Percentiles rank a stretch among this genome's conserved stretches.
phyloP scores from a whole-genome alignment of 2,888 invertebrate genomes.

The Ochropacha duplaris region DNA sequence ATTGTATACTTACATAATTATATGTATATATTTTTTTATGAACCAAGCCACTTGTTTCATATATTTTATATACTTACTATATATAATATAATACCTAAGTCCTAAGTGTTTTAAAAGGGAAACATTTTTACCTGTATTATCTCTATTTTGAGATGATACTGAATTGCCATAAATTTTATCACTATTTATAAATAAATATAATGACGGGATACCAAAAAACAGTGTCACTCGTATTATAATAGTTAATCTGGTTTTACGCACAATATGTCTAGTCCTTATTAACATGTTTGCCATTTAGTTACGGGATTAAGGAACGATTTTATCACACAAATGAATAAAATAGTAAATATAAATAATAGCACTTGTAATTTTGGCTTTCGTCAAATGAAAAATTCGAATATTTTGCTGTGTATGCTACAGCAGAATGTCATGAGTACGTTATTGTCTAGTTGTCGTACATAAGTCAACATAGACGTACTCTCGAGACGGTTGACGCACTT shows the following conservation, averaged over 20 bases:
- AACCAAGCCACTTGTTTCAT: too few species aligned
- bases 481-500: conserved; percentile 28
- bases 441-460: conserved; percentile 25
- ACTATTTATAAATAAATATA: conserved; percentile 41
- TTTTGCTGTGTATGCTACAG: conserved; percentile 58
- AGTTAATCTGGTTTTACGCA: conserved; percentile 54
- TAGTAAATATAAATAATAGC: neutral
- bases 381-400: conserved; percentile 75
- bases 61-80: too few species aligned
- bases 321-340: conserved; percentile 2
- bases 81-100: too few species aligned
- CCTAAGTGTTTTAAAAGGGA: neutral
- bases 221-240: conserved; percentile 56
- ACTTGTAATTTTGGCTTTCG: conserved; percentile 31
- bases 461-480: conserved; percentile 46
- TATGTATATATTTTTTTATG: too few species aligned
- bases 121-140: conserved; percentile 35
- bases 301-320: conserved; percentile 25
- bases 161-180: conserved; percentile 10
- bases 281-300: conserved; percentile 72
- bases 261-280: conserved; percentile 66
- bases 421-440: conserved; percentile 55
- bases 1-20: too few species aligned
- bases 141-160: conserved; percentile 8
- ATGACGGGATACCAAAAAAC: conserved; percentile 58